Conservation (phyloP, 2,797 vertebrate species). For the Rachycentron canadum region DNA sequence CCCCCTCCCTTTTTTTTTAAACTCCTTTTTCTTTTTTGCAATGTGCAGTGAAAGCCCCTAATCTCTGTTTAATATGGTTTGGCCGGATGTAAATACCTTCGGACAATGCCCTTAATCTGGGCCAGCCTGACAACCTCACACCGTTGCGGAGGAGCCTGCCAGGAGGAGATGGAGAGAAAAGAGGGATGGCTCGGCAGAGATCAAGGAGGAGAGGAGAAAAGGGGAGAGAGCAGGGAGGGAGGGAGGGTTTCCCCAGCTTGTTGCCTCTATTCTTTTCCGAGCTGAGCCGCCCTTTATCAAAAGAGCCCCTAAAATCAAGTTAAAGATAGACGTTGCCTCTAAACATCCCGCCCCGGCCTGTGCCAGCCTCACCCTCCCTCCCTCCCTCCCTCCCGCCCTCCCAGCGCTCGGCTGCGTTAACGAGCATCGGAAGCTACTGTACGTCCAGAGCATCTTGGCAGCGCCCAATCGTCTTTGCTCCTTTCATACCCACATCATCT, state of each 20-base stretch:
- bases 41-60: conserved; percentile 77
- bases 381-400: conserved; percentile 42
- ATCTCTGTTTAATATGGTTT: conserved; percentile 91
- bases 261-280: conserved; percentile 74
- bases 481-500: conserved; percentile 78
- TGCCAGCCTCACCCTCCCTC: conserved; percentile 53
- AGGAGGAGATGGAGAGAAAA: conserved; percentile 57
- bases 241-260: conserved; percentile 72
- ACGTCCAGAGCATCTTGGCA: conserved; percentile 82
- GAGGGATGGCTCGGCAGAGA: conserved; percentile 66
- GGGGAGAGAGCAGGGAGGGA: conserved; percentile 4
- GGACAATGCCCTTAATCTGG: conserved; percentile 89
- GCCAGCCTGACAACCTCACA: conserved; percentile 83
- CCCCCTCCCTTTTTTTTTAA: conserved; percentile 53
- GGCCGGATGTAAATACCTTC: conserved; percentile 89
- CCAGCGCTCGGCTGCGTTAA: conserved; percentile 83
- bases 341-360: conserved; percentile 79
- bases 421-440: conserved; percentile 91
- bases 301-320: conserved; percentile 75
- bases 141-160: conserved; percentile 66
- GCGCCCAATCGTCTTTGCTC: conserved; percentile 76
- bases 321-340: conserved; percentile 81
- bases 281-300: conserved; percentile 76
- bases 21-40: conserved; percentile 36
- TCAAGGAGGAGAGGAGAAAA: conserved; percentile 64